Conservation (phyloP, 2,113 vertebrate genomes). For the Trichomycterus rosablanca region DNA sequence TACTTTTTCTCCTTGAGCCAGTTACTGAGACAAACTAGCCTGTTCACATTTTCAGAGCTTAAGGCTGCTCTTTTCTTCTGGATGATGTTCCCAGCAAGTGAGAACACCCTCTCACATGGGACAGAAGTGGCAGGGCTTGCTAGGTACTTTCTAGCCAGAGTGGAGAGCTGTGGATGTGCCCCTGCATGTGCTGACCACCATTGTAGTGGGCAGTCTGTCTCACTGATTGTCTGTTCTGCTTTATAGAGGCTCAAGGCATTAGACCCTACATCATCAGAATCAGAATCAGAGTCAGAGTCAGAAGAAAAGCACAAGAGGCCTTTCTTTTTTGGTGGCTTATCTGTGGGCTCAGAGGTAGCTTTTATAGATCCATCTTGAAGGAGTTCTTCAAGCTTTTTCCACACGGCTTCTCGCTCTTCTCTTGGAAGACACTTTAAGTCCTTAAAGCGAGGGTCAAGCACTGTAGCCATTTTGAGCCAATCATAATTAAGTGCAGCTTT, state of each 20-base stretch:
- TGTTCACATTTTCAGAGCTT: constrained; percentile 37
- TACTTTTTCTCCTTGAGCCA: background rate
- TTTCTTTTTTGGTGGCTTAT: constrained; percentile 22
- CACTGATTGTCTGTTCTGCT: constrained; percentile 19
- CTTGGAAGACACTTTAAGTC: constrained; percentile 17
- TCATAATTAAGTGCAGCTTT: background rate
- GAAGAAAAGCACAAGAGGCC: constrained; percentile 5
- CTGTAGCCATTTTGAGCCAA: constrained; percentile 9
- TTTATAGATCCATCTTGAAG: background rate
- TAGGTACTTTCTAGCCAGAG: constrained; percentile 26
- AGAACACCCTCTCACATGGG: constrained; percentile 34
- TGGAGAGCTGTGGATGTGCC: background rate
- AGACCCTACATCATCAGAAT: background rate
- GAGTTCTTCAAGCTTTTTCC: constrained; percentile 7
- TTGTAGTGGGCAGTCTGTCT: constrained; percentile 13
- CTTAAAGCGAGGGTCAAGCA: constrained; percentile 16
- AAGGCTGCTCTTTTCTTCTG: constrained; percentile 28
- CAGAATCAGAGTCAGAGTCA: too few relatives aligned
- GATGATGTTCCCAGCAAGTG: constrained; percentile 34
- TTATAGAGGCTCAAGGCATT: constrained; percentile 4
- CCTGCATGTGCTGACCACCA: constrained; percentile 19
- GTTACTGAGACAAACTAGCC: constrained; percentile 17
- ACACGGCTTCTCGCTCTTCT: background rate
- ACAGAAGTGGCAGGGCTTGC: constrained; percentile 27
- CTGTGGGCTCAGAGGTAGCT: background rate